Percentiles rank a stretch among this genome's conserved stretches.
These are phyloP conservation scores for Clarias batrachus DNA, from an alignment of 2,113 vertebrate species.

Conservation along the genomic window DNA sequence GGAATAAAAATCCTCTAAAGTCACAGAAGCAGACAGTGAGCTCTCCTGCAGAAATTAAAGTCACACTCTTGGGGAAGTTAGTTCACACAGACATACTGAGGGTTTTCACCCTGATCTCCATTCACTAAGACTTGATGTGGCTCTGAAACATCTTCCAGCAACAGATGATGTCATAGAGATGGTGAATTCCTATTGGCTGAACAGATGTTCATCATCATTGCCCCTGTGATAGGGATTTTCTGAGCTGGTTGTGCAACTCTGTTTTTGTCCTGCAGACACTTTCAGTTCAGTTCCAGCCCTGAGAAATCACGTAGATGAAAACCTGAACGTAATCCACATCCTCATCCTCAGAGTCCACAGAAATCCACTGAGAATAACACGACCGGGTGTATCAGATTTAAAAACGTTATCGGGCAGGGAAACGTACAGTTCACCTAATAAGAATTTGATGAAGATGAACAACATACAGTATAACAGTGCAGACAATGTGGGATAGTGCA, in stretches of 20 bases:
- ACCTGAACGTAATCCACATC: slow-evolving; percentile 2
- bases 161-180: neutral
- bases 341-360: neutral
- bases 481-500: too few relatives aligned
- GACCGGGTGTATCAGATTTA: neutral
- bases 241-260: neutral
- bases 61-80: too few relatives aligned
- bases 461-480: too few relatives aligned
- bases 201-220: neutral
- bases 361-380: neutral
- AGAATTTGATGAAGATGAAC: too few relatives aligned
- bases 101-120: neutral
- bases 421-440: too few relatives aligned
- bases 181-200: slow-evolving; percentile 32
- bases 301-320: slow-evolving; percentile 3
- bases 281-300: slow-evolving; percentile 19
- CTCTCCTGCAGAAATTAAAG: too few relatives aligned
- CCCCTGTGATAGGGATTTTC: slow-evolving; percentile 1
- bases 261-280: slow-evolving; percentile 29
- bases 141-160: neutral
- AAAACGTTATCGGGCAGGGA: too few relatives aligned
- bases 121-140: neutral
- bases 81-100: neutral
- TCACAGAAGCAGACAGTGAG: neutral
- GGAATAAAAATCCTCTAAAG: neutral